Evolutionary conservation across 2,113 vertebrate genomes (phyloP).

Genomic region (Catharus fuscescens): DNA sequence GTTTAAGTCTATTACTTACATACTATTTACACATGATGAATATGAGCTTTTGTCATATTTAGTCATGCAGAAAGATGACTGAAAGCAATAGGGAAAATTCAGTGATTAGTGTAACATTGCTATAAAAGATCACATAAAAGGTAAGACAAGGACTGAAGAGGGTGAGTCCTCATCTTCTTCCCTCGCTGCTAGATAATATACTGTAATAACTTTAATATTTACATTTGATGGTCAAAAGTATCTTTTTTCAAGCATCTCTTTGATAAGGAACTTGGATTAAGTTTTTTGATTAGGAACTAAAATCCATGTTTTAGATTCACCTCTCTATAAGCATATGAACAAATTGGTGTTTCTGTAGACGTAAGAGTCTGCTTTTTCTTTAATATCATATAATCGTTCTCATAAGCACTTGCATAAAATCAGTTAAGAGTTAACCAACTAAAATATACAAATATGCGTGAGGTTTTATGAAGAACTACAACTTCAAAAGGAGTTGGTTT

Average conservation of each 20-base stretch:
- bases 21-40: neutral
- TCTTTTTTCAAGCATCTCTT: neutral
- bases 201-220: neutral
- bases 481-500: conserved; percentile 62
- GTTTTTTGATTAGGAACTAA: neutral
- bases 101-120: neutral
- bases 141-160: neutral
- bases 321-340: neutral
- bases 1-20: neutral
- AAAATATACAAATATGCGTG: conserved; percentile 35
- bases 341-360: neutral
- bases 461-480: conserved; percentile 31
- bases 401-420: conserved; percentile 20
- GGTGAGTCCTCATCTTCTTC: neutral
- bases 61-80: neutral
- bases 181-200: neutral
- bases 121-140: neutral
- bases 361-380: neutral
- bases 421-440: conserved; percentile 51
- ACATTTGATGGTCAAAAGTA: neutral
- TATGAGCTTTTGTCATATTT: neutral
- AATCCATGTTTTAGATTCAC: neutral
- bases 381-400: neutral
- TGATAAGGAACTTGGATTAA: neutral
- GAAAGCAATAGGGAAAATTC: neutral